Percentiles rank a stretch among this genome's conserved stretches.
Evolutionary conservation across 2,888 invertebrate genomes (phyloP).

Genomic region (Lymantria dispar): DNA sequence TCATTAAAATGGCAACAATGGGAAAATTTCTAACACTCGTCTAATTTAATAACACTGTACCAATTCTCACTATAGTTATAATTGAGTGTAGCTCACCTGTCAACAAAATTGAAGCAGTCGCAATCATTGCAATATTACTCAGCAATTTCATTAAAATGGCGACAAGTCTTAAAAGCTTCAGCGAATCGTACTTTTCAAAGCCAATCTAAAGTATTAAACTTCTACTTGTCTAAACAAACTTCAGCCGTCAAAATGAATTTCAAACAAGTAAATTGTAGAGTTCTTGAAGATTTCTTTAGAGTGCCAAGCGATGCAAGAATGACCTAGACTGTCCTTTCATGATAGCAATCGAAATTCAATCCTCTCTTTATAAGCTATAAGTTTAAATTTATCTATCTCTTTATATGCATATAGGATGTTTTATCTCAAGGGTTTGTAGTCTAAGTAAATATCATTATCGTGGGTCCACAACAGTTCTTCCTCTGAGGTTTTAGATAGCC

Average conservation of each 20-base stretch:
- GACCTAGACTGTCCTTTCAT: slow-evolving; percentile 36
- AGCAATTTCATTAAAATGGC: slow-evolving; percentile 8
- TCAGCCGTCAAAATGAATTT: slow-evolving; percentile 61
- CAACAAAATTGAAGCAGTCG: too few relatives aligned
- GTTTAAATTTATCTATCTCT: too few relatives aligned
- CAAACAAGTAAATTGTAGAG: slow-evolving; percentile 64
- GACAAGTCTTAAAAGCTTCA: slow-evolving; percentile 20
- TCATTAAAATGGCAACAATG: slow-evolving; percentile 13
- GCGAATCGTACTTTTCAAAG: slow-evolving; percentile 34
- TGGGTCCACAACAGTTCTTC: slow-evolving; percentile 62
- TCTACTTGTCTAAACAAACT: slow-evolving; percentile 53
- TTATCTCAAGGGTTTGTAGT: slow-evolving; percentile 24
- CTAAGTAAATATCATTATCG: slow-evolving; percentile 72
- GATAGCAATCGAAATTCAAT: slow-evolving; percentile 7
- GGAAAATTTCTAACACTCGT: too few relatives aligned
- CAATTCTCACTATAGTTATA: too few relatives aligned
- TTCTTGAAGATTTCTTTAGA: slow-evolving; percentile 55
- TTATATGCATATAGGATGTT: slow-evolving; percentile 32
- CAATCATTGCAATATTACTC: neutral
- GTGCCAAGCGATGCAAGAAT: slow-evolving; percentile 42
- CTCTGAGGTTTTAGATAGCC: slow-evolving; percentile 55
- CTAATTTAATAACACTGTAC: too few relatives aligned
- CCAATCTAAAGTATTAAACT: slow-evolving; percentile 53
- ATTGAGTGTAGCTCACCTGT: too few relatives aligned
- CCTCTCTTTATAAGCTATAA: too few relatives aligned